Evolutionary conservation across 2,797 vertebrate species (phyloP), one percentile per base, ranked within the genome.

Genomic region (Notamacropus eugenii): DNA sequence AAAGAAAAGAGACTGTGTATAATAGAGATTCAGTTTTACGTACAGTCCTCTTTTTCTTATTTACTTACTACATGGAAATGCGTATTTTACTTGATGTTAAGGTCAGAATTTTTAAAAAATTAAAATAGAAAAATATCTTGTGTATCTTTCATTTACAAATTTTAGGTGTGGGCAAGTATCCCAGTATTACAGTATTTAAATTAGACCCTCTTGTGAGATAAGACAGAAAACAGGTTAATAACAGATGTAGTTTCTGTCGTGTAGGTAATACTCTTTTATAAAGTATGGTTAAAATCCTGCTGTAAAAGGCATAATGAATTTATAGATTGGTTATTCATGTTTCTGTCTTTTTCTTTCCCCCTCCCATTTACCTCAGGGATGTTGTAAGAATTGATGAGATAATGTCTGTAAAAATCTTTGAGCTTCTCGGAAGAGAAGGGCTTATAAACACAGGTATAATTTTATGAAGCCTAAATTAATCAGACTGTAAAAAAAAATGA

Each of bases 321-420:
- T 93, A 93, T 93, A 55, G 46, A 92, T 93, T 94, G 5, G 40
- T 74, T 57, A 82, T 93, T 92, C 31, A 58, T 91, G 82, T 31
- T 55, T 93, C 55, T 50, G n/a, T 91, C n/a, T 91, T 95, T 95
- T 58, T 19, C 90, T 8, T 90, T 93, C 52, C 54, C 27, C 93
- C 56, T 54, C 90, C 74, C 14, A 34, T 90, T 93, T 95, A 96
- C 27, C 34, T 95, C 90, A 93, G 87, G 46, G 55, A 29, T 93
- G n/a, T 90, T 96, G 22, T 55, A 95, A 91, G 24, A 87, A 95
- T 95, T 97, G 90, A 34, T 96, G 92, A 95, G 92, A 91, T 92
- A 93, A 94, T 90, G 50, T 95, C 52, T 94, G 16, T 94, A 94
- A 94, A 95, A 96, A 90, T 95, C n/a, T 55, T 93, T 95, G 92